Percentiles rank a stretch among this genome's conserved stretches.
Conservation (phyloP, 2,113 vertebrate genomes). For the Cyphomyrus plagiostoma region DNA sequence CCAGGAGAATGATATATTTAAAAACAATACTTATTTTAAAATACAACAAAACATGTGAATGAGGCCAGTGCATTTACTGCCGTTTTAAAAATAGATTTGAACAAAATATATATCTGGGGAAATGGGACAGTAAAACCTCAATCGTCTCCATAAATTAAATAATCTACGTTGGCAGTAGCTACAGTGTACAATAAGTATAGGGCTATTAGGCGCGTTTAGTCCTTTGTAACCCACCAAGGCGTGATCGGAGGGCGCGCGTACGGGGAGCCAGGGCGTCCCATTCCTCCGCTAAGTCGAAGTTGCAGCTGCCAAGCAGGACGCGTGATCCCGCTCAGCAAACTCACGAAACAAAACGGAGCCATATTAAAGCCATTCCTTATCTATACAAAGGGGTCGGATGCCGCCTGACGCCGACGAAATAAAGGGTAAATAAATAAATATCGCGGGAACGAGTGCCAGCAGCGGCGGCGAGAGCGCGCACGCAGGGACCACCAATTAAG, state of each 20-base stretch:
- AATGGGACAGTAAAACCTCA: neutral
- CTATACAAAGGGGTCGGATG: neutral
- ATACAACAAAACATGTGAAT: neutral
- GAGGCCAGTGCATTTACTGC: neutral
- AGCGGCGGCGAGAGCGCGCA: conserved; percentile 21
- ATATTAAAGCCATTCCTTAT: neutral
- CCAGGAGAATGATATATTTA: neutral
- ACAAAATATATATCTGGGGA: neutral
- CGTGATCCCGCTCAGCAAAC: neutral
- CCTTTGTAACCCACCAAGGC: neutral
- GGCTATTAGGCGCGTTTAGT: neutral
- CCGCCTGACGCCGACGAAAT: neutral
- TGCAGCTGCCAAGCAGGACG: neutral
- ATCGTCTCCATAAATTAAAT: neutral
- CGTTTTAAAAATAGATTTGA: neutral
- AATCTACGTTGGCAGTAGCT: neutral
- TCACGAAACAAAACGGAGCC: neutral
- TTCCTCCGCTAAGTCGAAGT: neutral
- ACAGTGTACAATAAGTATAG: neutral
- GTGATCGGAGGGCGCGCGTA: neutral
- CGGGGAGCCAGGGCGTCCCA: neutral
- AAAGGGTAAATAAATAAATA: conserved; percentile 9
- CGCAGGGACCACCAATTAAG: conserved; percentile 64
- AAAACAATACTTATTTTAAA: neutral
- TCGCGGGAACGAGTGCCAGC: neutral